Evolutionary conservation across 2,113 vertebrate genomes (phyloP), one percentile per base, ranked within the genome.

Genomic region (Phalacrocorax aristotelis): DNA sequence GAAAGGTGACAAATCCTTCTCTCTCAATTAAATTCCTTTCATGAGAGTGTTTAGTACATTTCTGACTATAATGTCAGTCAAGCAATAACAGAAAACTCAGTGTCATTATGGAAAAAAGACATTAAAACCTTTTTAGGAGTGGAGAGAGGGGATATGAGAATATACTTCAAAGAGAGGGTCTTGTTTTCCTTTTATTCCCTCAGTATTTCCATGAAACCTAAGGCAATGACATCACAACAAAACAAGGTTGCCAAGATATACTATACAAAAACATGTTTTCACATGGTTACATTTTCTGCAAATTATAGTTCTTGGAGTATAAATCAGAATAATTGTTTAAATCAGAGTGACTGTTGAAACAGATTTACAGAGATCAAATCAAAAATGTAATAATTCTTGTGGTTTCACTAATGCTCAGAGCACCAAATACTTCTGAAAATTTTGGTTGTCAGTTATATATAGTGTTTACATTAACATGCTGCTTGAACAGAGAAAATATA

Each of bases 311-410:
- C 98, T 98, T 97, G 97, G 97, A 98, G 97, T 98, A 98, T 98
- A 98, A 98, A 98, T 98, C 98, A 98, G 97, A 98, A 98, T 98
- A 98, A 98, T 98, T 98, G 98, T 98, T 98, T 98, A 98, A 98
- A 98, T 98, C 98, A 97, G 98, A 98, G 97, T 97, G 98, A 98
- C 98, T 98, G 98, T 97, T 98, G 98, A 98, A 98, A 98, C 98
- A 98, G 98, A 98, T 98, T 98, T 98, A 97, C 98, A 98, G 97
- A 97, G 98, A 98, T 98, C 98, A 98, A 98, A 98, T 98, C 97
- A 98, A 98, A 98, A 98, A 98, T 92, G 97, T 96, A 98, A 98
- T 98, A 98, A 98, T 98, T 98, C 97, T 97, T 98, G 98, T 95
- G 98, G 98, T 98, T 97, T 98, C 96, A 97, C 94, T 95, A 93